Evolutionary conservation across 2,888 invertebrate genomes (phyloP), one percentile per base, ranked within the genome.

Genomic region (Drosophila picticornis): DNA sequence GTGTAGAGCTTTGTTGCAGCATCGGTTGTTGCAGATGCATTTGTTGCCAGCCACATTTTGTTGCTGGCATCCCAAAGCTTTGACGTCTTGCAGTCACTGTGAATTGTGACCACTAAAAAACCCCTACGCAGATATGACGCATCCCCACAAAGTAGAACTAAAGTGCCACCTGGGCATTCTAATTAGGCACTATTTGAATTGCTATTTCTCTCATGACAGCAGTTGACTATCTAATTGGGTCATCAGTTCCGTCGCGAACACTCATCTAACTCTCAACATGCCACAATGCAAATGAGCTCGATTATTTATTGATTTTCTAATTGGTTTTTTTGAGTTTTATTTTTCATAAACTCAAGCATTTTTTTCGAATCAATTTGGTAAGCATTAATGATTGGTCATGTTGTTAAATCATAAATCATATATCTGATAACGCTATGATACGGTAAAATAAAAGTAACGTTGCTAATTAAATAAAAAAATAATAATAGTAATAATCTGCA

Each of bases 131-230:
- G 31, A 56, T 40, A 75, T 85, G 86, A 67, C 72, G 36, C 72
- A 77, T 78, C 59, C 51, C 34, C 36, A 53, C 25, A 27, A 27
- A 38, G 13, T 13, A 55, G 40, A 50, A 57, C 66, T 70, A 68
- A 69, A 69, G 40, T 69, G 67, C 38, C 80, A 72, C 67, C 72
- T 59, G 76, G 76, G 74, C 58, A 46, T 38, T 58, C 65, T 83
- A 85, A 85, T 85, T 88, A 70, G 76, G 48, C 32, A 29, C 77
- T 65, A 55, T 68, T 68, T 69, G 72, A 53, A 73, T 72, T 68
- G 70, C 64, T 69, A 56, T 56, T 53, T 48, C 56, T 50, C 43
- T 77, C 73, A 61, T 75, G 85, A 46, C 84, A 69, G 70, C 58
- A 52, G 57, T 58, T 31, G 57, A 53, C 70, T 64, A 71, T 81